phyloP scores from a whole-genome alignment of 2,797 vertebrate genomes.

The Gallinago solitaria region DNA sequence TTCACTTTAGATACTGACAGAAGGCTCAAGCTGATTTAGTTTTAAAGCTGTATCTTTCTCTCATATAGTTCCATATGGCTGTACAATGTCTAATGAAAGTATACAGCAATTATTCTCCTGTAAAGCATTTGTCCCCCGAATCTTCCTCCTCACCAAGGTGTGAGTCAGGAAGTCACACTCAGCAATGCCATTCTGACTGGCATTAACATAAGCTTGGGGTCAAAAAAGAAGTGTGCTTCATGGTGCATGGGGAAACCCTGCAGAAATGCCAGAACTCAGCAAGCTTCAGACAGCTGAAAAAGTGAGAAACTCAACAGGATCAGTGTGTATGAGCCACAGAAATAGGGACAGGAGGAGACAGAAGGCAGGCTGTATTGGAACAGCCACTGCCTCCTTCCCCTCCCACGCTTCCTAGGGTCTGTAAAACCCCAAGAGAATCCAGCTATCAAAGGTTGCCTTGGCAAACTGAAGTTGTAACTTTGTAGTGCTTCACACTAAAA shows the following conservation, averaged over 20 bases:
- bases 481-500: neutral
- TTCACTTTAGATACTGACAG: neutral
- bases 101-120: neutral
- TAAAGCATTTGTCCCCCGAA: neutral
- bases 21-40: neutral
- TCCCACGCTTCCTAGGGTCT: neutral
- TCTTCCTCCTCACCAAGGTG: neutral
- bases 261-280: neutral
- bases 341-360: neutral
- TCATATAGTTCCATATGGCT: neutral
- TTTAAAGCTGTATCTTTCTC: neutral
- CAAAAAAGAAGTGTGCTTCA: neutral
- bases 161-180: neutral
- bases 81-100: neutral
- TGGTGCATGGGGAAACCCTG: neutral
- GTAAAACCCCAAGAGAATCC: neutral
- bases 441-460: neutral
- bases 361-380: neutral
- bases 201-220: neutral
- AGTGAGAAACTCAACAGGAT: neutral
- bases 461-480: neutral
- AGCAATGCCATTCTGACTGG: neutral
- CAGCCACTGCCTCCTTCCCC: no score
- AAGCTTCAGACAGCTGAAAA: neutral
- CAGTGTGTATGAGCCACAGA: neutral